Conservation (phyloP, 2,888 invertebrate species). For the Meteorus cinctellus region DNA sequence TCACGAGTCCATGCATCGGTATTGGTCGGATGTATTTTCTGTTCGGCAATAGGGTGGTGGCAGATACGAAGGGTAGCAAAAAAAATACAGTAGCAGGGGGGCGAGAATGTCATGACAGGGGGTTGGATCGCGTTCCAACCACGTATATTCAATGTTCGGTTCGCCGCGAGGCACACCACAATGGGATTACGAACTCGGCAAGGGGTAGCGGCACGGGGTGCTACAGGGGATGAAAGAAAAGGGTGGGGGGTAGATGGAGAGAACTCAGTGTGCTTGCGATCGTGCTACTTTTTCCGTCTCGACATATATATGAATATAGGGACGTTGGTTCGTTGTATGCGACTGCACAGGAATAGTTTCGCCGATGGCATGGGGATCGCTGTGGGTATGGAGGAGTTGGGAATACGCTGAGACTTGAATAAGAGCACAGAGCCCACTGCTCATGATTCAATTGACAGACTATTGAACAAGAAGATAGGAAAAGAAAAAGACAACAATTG, state of each 20-base stretch:
- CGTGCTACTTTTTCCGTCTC: conserved; percentile 8
- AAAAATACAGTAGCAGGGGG: not conserved
- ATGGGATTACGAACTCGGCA: conserved; percentile 33
- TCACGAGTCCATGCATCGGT: not conserved
- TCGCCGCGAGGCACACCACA: conserved; percentile 33
- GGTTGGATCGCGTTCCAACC: conserved; percentile 16
- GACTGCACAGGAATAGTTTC: conserved; percentile 12
- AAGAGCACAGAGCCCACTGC: not conserved
- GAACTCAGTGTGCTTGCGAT: conserved; percentile 1
- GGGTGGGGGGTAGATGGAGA: not conserved
- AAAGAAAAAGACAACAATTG: not conserved
- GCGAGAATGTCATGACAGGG: conserved; percentile 2
- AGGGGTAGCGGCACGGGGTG: not conserved
- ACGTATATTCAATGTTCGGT: conserved; percentile 34
- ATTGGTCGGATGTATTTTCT: conserved; percentile 32
- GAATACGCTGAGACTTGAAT: conserved; percentile 10
- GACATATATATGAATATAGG: conserved; percentile 10
- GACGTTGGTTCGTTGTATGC: conserved; percentile 1
- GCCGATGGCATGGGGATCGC: not conserved
- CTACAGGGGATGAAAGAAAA: not conserved
- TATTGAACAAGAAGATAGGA: not conserved
- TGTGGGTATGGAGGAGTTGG: not conserved
- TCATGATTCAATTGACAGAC: conserved; percentile 22
- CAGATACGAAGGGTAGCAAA: conserved; percentile 8
- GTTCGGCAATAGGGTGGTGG: not conserved